Conservation (phyloP, 2,797 vertebrate genomes). For the Cottoperca gobio region DNA sequence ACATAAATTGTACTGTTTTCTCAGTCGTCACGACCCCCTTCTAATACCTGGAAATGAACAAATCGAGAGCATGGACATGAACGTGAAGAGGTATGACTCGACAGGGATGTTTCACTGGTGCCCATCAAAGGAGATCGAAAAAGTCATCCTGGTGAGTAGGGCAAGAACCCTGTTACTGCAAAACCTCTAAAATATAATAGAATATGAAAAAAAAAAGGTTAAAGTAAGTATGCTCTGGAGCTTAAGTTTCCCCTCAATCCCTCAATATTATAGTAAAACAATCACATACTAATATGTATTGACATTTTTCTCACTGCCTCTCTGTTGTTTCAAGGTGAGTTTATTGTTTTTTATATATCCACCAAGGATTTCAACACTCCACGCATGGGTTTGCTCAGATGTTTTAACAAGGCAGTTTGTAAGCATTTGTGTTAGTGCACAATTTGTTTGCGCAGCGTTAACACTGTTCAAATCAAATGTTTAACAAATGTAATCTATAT, state of each 20-base stretch:
- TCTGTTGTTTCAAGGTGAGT: conserved; percentile 85
- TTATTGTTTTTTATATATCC: conserved; percentile 51
- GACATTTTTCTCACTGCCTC: conserved; percentile 82
- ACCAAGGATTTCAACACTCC: conserved; percentile 44
- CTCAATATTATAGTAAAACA: conserved; percentile 54
- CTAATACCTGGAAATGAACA: conserved; percentile 96
- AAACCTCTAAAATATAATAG: conserved; percentile 1
- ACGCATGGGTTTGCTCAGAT: conserved; percentile 69
- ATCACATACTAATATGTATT: conserved; percentile 79
- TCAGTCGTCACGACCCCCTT: conserved; percentile 94
- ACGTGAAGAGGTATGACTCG: conserved; percentile 98
- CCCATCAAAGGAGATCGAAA: conserved; percentile 97
- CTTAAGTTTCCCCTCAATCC: conserved; percentile 53
- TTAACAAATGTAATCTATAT: neutral
- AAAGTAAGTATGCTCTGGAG: conserved; percentile 64
- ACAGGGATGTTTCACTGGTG: conserved; percentile 99
- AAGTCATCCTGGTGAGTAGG: conserved; percentile 97
- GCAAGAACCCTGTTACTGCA: conserved; percentile 2
- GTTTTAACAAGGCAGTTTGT: conserved; percentile 65
- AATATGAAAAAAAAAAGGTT: conserved; percentile 3
- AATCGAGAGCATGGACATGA: conserved; percentile 99
- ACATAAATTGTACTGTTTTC: conserved; percentile 35
- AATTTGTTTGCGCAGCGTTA: conserved; percentile 14
- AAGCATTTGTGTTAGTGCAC: conserved; percentile 54
- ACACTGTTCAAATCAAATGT: neutral